Evolutionary conservation across 2,113 vertebrate species (phyloP), one percentile per base, ranked within the genome.

Genomic region (Lampris incognitus): DNA sequence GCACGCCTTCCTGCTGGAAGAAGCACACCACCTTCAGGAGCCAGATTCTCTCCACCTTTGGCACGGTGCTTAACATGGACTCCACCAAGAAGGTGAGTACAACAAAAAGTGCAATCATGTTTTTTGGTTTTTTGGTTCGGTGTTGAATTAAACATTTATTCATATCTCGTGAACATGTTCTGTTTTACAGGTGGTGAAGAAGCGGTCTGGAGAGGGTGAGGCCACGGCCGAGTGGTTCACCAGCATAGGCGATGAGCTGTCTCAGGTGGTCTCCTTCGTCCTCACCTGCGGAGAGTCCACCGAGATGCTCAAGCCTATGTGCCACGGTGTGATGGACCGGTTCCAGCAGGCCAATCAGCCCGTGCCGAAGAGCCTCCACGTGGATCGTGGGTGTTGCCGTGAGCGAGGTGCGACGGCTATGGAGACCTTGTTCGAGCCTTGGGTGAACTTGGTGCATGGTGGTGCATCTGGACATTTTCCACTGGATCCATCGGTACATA

Each of bases 391-490:
- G 9, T 72, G 64, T 50, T 82, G 74, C 37, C 6, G 36, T 8
- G 61, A 41, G 9, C 41, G 54, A 63, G 67, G 73, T 13, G 63
- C 0, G 8, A 70, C 72, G 3, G 37, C 61, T 1, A 4, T 64
- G 39, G 59, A 65, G 57, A 61, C 7, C 5, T 42, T 59, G 5
- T 62, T 66, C 63, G 59, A 58, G 38, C 49, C 48, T 9, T 70
- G 66, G 69, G 59, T 74, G 66, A 61, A 70, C 56, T n/a, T n/a
- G n/a, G n/a, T n/a, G 58, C 3, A 73, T 83, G 81, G 69, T 77
- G 1, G 58, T 77, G 38, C 48, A 13, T 40, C 40, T 74, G 60
- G 66, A 78, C 37, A 74, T 74, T 0, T 79, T 55, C 44, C 63
- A 62, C 13, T 82, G 51, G 63, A 72, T 72, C 10, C 76, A 72